Evolutionary conservation across 1,140 invertebrate genomes (phyloP).

Genomic region (Matsumurasca onukii): DNA sequence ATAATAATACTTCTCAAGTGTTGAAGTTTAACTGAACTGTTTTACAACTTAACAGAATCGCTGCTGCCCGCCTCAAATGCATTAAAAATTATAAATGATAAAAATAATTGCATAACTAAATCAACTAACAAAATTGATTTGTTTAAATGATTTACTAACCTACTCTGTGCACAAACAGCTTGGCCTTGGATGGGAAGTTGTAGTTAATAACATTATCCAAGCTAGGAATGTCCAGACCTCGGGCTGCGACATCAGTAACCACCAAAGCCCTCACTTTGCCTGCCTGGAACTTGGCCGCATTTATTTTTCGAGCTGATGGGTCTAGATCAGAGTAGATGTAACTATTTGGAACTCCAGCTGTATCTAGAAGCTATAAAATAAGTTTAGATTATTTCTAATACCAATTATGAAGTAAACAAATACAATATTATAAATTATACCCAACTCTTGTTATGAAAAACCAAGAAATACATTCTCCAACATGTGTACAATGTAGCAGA

Average conservation of each 20-base stretch:
- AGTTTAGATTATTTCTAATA: too few species aligned
- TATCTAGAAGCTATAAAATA: conserved; percentile 70
- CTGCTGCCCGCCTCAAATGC: too few species aligned
- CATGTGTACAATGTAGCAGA: background rate
- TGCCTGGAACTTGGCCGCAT: conserved; percentile 87
- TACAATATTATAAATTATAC: too few species aligned
- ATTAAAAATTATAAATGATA: too few species aligned
- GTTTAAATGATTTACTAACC: conserved; percentile 74
- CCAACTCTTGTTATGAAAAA: too few species aligned
- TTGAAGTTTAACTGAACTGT: too few species aligned
- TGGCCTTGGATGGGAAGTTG: conserved; percentile 95
- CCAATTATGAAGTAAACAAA: too few species aligned
- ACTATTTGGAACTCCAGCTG: conserved; percentile 77
- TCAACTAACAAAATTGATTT: too few species aligned
- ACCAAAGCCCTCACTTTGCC: conserved; percentile 78
- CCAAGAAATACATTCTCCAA: too few species aligned
- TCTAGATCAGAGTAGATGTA: conserved; percentile 96
- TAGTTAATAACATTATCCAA: conserved; percentile 97
- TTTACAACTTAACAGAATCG: too few species aligned
- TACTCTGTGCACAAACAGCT: conserved; percentile 97
- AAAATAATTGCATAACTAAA: too few species aligned
- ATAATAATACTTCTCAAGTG: too few species aligned
- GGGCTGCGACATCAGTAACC: conserved; percentile 96
- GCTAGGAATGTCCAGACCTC: conserved; percentile 96
- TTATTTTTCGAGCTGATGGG: conserved; percentile 93